These are phyloP conservation scores for Melitaea athalia DNA, from an alignment of 2,888 invertebrate species.

Conservation along the genomic window DNA sequence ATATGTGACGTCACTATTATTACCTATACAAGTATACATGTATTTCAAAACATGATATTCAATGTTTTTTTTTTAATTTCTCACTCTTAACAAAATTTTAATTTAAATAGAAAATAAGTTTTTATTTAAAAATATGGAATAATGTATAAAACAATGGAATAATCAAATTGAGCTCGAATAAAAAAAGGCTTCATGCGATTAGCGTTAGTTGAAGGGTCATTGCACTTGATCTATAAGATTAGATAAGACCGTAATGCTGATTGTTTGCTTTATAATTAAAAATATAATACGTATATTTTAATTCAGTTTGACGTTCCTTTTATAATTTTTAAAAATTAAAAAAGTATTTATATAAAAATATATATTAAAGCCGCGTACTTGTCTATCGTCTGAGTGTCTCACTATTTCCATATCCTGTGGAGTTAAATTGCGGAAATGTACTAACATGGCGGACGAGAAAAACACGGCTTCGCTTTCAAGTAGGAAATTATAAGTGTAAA, in stretches of 20 bases:
- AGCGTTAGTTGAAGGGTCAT: conserved; percentile 13
- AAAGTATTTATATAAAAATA: conserved; percentile 1
- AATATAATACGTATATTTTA: too few relatives aligned
- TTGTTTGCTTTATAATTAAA: too few relatives aligned
- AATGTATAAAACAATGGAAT: neutral
- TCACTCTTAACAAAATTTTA: too few relatives aligned
- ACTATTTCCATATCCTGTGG: conserved; percentile 40
- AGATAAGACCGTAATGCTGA: neutral
- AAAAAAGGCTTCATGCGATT: conserved; percentile 11
- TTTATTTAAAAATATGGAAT: neutral
- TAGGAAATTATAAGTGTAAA: conserved; percentile 28
- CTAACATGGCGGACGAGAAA: conserved; percentile 44
- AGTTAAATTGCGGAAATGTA: conserved; percentile 46
- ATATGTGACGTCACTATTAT: too few relatives aligned
- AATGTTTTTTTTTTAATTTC: too few relatives aligned
- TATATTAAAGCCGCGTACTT: neutral
- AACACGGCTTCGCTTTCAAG: conserved; percentile 54
- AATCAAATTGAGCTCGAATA: neutral
- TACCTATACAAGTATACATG: too few relatives aligned
- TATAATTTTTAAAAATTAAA: neutral
- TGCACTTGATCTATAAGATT: neutral
- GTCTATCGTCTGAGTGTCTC: conserved; percentile 23
- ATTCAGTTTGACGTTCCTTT: too few relatives aligned
- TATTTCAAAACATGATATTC: too few relatives aligned
- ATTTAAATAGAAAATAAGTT: too few relatives aligned